Evolutionary conservation across 2,797 vertebrate genomes (phyloP).

Genomic region (Megalops cyprinoides): DNA sequence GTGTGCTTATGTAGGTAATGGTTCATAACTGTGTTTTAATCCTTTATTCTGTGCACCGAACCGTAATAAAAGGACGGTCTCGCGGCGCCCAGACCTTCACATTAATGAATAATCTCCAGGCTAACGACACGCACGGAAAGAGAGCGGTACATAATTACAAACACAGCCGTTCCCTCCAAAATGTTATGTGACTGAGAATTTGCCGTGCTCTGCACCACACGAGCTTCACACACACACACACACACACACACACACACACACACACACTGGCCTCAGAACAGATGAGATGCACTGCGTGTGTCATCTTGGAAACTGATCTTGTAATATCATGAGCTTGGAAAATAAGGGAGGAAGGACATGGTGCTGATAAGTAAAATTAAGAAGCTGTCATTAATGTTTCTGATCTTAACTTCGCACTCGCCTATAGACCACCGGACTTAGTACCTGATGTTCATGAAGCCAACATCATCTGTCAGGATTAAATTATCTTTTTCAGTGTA

Average conservation of each 20-base stretch:
- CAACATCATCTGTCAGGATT: not conserved
- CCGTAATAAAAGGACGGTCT: not conserved
- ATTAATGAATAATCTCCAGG: not conserved
- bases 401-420: slow-evolving; percentile 11
- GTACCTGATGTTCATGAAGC: too few species aligned
- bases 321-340: slow-evolving; percentile 12
- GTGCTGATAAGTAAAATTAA: not conserved
- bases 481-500: not conserved
- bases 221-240: not conserved
- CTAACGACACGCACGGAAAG: too few species aligned
- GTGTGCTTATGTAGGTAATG: not conserved
- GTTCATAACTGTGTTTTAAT: not conserved
- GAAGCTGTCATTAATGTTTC: not conserved
- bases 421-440: not conserved
- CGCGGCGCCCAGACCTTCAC: not conserved
- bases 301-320: not conserved
- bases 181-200: not conserved
- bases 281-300: not conserved
- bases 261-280: not conserved
- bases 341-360: not conserved
- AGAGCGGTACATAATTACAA: not conserved
- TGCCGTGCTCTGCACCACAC: not conserved
- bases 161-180: not conserved
- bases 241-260: not conserved
- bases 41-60: not conserved